Base-by-base conservation (phyloP, 2,888 invertebrate species). In the Drosophila paranaensis region DNA sequence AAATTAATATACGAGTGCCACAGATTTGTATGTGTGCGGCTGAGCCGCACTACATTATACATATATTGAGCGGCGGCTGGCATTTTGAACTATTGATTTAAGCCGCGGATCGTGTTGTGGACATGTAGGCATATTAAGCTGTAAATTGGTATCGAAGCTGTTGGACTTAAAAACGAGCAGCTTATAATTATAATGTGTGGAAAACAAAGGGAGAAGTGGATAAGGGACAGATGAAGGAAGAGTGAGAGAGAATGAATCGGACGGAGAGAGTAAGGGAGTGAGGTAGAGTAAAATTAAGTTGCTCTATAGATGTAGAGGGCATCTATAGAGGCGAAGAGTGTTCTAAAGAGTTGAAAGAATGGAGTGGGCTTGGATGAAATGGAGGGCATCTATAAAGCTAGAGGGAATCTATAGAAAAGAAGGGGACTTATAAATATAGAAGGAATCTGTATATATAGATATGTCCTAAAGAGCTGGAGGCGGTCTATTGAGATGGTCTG, bases 1-100 rank as follows among this genome's bases (percentile, higher is more conserved):
- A 75, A 79, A 75, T 75, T 60, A 69, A 70, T 69, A 45, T 51
- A 48, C 20, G 25, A 30, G n/a, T 50, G 42, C 50, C 50, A 45
- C 62, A 53, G 50, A 62, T 48, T 53, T 45, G 39, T 30, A 37
- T 30, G 30, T 30, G 30, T 6, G 27, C 30, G 14, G 50, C 33
- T 20, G 35, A 43, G 45, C 68, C 48, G 25, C 25, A 48, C 54
- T 33, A 8, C 11, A 50, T 50, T 54, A 35, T 50, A 43, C 43
- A 55, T 61, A 43, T 50, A 55, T 61, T 33, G 37, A 48, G 63
- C 1, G 50, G 43, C 39, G 51, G 42, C 48, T 51, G 35, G 3
- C 40, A 27, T 37, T 40, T 42, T 35, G 39, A 40, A 40, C 33
- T 50, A 46, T 20, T 46, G 40, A 40, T 20, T 53, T 60, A 51